A percentile compares a stretch with the other conserved stretches of the same genome.
Conservation (phyloP, 1,140 invertebrate species). For the Drosophila dunni region DNA sequence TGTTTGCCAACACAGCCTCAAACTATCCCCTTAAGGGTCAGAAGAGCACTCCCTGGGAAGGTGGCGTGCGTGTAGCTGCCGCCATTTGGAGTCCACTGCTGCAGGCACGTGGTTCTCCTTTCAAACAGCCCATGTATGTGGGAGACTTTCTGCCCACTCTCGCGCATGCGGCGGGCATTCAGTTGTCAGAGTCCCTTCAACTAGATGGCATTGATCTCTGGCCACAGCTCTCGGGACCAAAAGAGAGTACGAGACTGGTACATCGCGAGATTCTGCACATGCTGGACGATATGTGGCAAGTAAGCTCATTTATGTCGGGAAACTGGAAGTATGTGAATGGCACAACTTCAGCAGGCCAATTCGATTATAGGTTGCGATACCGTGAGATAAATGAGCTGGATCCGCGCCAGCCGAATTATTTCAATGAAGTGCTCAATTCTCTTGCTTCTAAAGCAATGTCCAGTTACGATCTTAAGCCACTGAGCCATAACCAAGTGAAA, state of each 20-base stretch:
- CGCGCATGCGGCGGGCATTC: constrained; percentile 86
- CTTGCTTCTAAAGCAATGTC: constrained; percentile 58
- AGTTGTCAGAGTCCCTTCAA: constrained; percentile 75
- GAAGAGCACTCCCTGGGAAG: constrained; percentile 95
- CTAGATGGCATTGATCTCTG: constrained; percentile 90
- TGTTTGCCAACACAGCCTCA: constrained; percentile 91
- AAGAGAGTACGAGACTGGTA: constrained; percentile 70
- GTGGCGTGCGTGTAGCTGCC: constrained; percentile 90
- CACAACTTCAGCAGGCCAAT: constrained; percentile 84
- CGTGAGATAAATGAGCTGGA: constrained; percentile 59
- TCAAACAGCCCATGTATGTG: constrained; percentile 92
- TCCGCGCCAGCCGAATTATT: constrained; percentile 82
- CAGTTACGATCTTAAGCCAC: constrained; percentile 45
- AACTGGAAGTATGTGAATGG: constrained; percentile 92
- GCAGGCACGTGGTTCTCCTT: constrained; percentile 86
- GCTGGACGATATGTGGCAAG: constrained; percentile 89
- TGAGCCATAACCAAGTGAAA: constrained; percentile 71
- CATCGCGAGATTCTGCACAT: constrained; percentile 88
- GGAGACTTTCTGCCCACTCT: constrained; percentile 95
- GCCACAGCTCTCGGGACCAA: constrained; percentile 85
- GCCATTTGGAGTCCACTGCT: constrained; percentile 91
- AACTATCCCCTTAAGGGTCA: constrained; percentile 94
- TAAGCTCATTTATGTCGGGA: constrained; percentile 87
- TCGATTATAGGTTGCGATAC: constrained; percentile 85
- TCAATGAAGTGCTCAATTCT: constrained; percentile 85